Percentiles rank a stretch among this genome's conserved stretches.
Evolutionary conservation across 2,888 invertebrate species (phyloP).

Genomic region (Cerastis leucographa): DNA sequence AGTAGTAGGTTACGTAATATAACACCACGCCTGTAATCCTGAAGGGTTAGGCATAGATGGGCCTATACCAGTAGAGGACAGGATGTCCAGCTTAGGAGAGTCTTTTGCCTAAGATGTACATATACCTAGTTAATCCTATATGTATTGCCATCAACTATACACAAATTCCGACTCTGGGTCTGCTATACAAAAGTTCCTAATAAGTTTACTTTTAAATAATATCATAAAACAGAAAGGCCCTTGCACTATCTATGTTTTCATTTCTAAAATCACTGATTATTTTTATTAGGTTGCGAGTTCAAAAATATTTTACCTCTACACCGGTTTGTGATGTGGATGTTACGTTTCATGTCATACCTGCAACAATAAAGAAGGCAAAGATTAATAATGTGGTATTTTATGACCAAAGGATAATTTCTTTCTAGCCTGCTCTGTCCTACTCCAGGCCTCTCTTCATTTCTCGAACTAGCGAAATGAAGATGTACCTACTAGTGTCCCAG

Average conservation of each 20-base stretch:
- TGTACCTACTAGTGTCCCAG: background rate
- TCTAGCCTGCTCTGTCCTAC: too few species aligned
- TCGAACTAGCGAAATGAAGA: background rate
- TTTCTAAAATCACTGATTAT: background rate
- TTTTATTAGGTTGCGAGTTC: background rate
- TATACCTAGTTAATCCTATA: too few species aligned
- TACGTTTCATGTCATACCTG: slow-evolving; percentile 42
- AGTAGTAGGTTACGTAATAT: background rate
- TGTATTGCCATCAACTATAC: too few species aligned
- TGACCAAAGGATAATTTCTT: too few species aligned
- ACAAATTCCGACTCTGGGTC: too few species aligned
- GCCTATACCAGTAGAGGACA: background rate
- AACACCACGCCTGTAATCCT: background rate
- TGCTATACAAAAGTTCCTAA: too few species aligned
- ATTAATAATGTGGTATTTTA: slow-evolving; percentile 12
- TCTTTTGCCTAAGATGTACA: too few species aligned
- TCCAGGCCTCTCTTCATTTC: too few species aligned
- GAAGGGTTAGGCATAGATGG: background rate
- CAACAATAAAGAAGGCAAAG: slow-evolving; percentile 30
- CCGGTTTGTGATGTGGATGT: background rate
- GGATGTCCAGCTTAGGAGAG: too few species aligned
- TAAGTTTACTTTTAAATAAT: too few species aligned
- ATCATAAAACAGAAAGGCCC: too few species aligned
- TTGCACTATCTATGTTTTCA: too few species aligned
- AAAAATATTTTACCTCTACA: slow-evolving; percentile 28